Base-by-base conservation (phyloP, 1,140 invertebrate species). In the Drosophila neocordata region DNA sequence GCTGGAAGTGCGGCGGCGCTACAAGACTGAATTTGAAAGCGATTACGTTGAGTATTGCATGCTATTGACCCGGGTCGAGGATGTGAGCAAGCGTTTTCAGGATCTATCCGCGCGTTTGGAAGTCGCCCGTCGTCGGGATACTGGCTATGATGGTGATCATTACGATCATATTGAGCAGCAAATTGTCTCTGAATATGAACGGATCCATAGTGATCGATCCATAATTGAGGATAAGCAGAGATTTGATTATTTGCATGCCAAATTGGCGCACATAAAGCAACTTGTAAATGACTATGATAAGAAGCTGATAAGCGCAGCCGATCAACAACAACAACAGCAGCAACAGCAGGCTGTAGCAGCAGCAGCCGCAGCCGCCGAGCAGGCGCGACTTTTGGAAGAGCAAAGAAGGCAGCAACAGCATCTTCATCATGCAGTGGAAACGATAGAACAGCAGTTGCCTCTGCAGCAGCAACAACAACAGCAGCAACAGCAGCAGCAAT, bases 181-280 rank as follows among this genome's bases (percentile, higher is more conserved):
- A 92, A 98, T 98, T 82, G 92, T 97, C 51, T 92, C 94, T 73
- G 96, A 97, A 92, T 98, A 98, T 92, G 92, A 95, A 69, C 93
- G 94, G 65, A 95, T 95, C 74, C 97, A 96, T 91, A 94, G 94
- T 79, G 95, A 97, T 92, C 92, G 92, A 3, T 93, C 93, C 55
- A 96, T 96, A 87, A 93, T 95, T 76, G 93, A 95, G 66, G 94
- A 95, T 69, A 96, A 95, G 91, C 65, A 75, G 11, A 94, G 96
- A 66, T 97, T 97, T 91, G 94, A 96, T 68, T 97, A 97, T 92
- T 93, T 98, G 75, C 97, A 98, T 90, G 95, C 95, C 57, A 98
- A 98, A 91, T 93, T 98, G 91, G 95, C 96, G 67, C 96, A 98
- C 91, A 97, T 98, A 90, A 98, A 98, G 92, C 93, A 94, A 75